A percentile compares a stretch with the other conserved stretches of the same genome.
phyloP scores from a whole-genome alignment of 2,888 invertebrate species.

The Candidula unifasciata region DNA sequence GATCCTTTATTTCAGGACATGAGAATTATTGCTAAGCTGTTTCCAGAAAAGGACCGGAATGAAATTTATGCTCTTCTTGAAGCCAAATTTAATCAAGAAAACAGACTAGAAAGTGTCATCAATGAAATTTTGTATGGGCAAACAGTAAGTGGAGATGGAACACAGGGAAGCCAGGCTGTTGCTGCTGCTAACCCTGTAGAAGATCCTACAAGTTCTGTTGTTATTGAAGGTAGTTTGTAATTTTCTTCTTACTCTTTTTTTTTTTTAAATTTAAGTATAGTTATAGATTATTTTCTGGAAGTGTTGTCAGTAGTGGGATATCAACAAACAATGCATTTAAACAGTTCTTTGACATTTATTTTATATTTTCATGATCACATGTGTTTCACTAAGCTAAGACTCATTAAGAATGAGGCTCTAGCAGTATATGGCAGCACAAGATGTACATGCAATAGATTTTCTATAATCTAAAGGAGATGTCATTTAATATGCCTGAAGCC shows the following conservation, averaged over 20 bases:
- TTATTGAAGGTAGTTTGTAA: slow-evolving; percentile 1
- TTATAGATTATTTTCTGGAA: too few species aligned
- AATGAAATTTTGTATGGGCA: slow-evolving; percentile 62
- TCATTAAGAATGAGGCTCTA: too few species aligned
- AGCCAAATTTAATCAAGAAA: slow-evolving; percentile 68
- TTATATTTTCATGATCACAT: too few species aligned
- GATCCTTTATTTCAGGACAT: slow-evolving; percentile 71
- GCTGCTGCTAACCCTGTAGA: background rate
- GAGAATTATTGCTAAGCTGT: slow-evolving; percentile 65
- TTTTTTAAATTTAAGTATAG: background rate
- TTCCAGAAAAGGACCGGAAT: slow-evolving; percentile 69
- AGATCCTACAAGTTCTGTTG: background rate
- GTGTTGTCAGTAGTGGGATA: too few species aligned
- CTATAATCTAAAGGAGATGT: too few species aligned
- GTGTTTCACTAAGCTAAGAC: too few species aligned
- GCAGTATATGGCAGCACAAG: too few species aligned
- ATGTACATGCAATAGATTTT: too few species aligned
- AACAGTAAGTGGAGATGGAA: background rate
- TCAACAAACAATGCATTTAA: background rate
- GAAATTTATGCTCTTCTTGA: slow-evolving; percentile 74
- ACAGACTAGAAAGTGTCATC: slow-evolving; percentile 70
- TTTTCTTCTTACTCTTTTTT: too few species aligned
- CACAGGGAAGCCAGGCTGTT: background rate
- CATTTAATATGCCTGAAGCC: too few species aligned
- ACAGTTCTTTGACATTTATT: too few species aligned